Percentiles rank a stretch among this genome's conserved stretches.
Evolutionary conservation across 2,797 vertebrate species (phyloP).

Genomic region (Serranus cabrilla): DNA sequence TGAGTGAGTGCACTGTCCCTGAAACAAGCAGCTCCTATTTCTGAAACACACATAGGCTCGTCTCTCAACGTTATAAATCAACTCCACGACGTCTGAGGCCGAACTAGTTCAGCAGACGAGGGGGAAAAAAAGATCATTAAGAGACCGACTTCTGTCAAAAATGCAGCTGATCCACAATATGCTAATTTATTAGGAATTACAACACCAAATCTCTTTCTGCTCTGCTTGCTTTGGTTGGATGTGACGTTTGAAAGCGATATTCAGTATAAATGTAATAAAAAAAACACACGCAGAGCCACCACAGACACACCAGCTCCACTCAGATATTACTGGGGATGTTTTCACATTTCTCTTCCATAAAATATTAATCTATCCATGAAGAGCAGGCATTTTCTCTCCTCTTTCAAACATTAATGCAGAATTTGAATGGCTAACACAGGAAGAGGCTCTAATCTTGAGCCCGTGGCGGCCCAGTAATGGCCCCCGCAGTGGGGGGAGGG

Average conservation of each 20-base stretch:
- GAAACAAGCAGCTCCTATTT: conserved; percentile 70
- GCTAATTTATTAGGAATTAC: conserved; percentile 24
- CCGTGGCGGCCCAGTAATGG: conserved; percentile 72
- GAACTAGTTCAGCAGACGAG: background rate
- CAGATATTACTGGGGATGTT: conserved; percentile 64
- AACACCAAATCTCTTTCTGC: conserved; percentile 1
- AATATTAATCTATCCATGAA: conserved; percentile 76
- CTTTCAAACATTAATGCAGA: conserved; percentile 84
- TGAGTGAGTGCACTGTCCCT: conserved; percentile 55
- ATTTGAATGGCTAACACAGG: conserved; percentile 74
- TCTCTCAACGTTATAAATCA: conserved; percentile 53
- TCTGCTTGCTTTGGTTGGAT: conserved; percentile 13
- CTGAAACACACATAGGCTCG: conserved; percentile 51
- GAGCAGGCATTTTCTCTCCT: conserved; percentile 67
- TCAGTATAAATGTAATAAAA: conserved; percentile 12
- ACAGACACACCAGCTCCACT: conserved; percentile 31
- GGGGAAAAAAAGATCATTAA: background rate
- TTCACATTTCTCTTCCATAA: conserved; percentile 73
- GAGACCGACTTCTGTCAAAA: conserved; percentile 10
- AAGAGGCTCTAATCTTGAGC: conserved; percentile 77
- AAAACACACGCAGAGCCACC: conserved; percentile 8
- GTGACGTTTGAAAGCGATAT: conserved; percentile 25
- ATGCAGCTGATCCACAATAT: conserved; percentile 19
- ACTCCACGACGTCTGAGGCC: conserved; percentile 2
- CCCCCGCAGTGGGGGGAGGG: conserved; percentile 67